phyloP scores from a whole-genome alignment of 37 sponge, comb jelly and placozoan genomes.

The Haliclona indistincta region DNA sequence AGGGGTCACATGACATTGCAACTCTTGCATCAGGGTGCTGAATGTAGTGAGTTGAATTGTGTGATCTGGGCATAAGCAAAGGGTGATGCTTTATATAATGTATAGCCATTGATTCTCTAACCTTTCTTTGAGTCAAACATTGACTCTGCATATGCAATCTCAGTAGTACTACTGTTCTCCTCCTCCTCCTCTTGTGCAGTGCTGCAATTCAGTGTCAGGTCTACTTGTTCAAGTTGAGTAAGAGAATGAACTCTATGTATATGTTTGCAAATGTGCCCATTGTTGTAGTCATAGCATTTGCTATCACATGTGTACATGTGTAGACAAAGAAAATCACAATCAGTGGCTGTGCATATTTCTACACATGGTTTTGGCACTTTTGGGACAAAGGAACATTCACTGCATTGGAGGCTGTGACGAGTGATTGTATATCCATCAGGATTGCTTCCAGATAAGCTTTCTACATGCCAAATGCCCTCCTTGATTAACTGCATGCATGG shows the following conservation, averaged over 20 bases:
- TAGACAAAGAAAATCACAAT: conserved; percentile 18
- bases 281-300: conserved; percentile 32
- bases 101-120: background rate
- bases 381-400: no score
- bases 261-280: conserved; percentile 33
- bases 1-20: conserved; percentile 1
- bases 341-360: no score
- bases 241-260: conserved; percentile 33
- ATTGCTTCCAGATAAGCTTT: no score
- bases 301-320: conserved; percentile 40
- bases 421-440: conserved; percentile 13
- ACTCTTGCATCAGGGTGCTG: background rate
- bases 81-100: background rate
- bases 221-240: background rate
- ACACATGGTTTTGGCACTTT: no score
- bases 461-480: conserved; percentile 7
- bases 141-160: conserved; percentile 1
- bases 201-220: background rate
- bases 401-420: background rate
- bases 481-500: background rate
- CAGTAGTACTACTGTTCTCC: background rate
- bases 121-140: conserved; percentile 26
- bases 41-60: conserved; percentile 15
- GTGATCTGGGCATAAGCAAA: no score
- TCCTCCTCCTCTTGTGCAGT: no score